phyloP scores from a whole-genome alignment of 2,888 invertebrate species.

The Mesochorus sp. region DNA sequence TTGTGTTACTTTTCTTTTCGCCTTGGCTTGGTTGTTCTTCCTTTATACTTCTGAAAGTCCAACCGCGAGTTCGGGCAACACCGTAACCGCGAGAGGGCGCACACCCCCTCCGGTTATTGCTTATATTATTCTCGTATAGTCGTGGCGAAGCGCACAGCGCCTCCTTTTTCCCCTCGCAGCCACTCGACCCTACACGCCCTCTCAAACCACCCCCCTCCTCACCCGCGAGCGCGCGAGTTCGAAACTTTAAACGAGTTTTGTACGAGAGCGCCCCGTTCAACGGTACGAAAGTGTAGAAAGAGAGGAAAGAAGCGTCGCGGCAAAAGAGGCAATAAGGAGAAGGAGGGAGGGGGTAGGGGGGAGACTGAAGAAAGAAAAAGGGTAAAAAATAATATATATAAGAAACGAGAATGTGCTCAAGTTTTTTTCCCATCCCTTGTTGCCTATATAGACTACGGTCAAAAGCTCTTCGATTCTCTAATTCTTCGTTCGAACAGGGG shows the following conservation, averaged over 20 bases:
- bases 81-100: slow-evolving; percentile 22
- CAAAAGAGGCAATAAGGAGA: neutral
- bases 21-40: neutral
- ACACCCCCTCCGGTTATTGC: slow-evolving; percentile 52
- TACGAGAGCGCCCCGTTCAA: slow-evolving; percentile 37
- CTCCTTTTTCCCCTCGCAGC: slow-evolving; percentile 24
- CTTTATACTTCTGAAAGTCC: slow-evolving; percentile 49
- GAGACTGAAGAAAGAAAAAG: neutral
- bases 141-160: slow-evolving; percentile 37
- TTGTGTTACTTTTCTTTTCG: neutral
- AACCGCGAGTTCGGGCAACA: slow-evolving; percentile 41
- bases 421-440: neutral
- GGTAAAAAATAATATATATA: neutral
- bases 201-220: neutral
- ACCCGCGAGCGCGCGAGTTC: slow-evolving; percentile 15
- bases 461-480: neutral
- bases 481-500: too few species aligned
- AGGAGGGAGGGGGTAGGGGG: neutral
- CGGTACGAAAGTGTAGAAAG: slow-evolving; percentile 47
- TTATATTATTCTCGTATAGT: slow-evolving; percentile 57
- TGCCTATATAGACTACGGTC: neutral
- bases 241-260: slow-evolving; percentile 62
- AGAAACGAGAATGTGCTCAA: slow-evolving; percentile 19
- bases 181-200: slow-evolving; percentile 28
- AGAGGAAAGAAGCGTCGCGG: slow-evolving; percentile 29